phyloP scores from a whole-genome alignment of 2,888 invertebrate genomes.

The Ramazzottius varieornatus region DNA sequence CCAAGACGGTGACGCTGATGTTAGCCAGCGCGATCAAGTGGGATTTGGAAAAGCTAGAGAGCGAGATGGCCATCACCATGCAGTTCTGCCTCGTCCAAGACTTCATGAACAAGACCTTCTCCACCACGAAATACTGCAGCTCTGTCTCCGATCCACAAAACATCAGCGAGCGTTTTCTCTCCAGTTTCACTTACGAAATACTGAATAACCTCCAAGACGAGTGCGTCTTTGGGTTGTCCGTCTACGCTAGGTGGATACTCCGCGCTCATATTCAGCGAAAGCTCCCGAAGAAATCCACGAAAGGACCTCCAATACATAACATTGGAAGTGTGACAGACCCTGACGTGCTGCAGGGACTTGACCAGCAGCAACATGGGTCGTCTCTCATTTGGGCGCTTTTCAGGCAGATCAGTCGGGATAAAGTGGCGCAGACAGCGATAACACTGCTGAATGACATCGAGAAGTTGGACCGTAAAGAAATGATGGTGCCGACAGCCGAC shows the following conservation, averaged over 20 bases:
- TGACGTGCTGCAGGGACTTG: not conserved
- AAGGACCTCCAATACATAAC: not conserved
- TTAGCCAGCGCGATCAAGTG: slow-evolving; percentile 1
- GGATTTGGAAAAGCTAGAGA: not conserved
- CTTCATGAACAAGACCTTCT: not conserved
- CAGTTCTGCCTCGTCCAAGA: slow-evolving; percentile 1
- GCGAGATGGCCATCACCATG: not conserved
- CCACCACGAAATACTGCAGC: not conserved
- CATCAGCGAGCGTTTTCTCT: not conserved
- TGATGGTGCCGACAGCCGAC: not conserved
- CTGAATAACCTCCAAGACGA: not conserved
- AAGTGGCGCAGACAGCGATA: not conserved
- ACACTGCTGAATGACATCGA: not conserved
- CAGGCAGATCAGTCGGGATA: slow-evolving; percentile 1
- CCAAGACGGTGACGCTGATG: not conserved
- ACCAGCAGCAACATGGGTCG: not conserved
- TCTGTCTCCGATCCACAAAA: not conserved
- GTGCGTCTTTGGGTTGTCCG: not conserved
- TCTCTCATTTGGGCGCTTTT: not conserved
- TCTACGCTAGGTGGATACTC: not conserved
- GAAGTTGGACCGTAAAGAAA: not conserved
- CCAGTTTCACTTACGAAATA: not conserved
- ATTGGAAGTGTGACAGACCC: not conserved
- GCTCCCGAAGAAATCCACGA: not conserved
- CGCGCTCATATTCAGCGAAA: not conserved